phyloP scores from a whole-genome alignment of 92 coral and sea anemone species.

The Epizoanthus illoricatus region DNA sequence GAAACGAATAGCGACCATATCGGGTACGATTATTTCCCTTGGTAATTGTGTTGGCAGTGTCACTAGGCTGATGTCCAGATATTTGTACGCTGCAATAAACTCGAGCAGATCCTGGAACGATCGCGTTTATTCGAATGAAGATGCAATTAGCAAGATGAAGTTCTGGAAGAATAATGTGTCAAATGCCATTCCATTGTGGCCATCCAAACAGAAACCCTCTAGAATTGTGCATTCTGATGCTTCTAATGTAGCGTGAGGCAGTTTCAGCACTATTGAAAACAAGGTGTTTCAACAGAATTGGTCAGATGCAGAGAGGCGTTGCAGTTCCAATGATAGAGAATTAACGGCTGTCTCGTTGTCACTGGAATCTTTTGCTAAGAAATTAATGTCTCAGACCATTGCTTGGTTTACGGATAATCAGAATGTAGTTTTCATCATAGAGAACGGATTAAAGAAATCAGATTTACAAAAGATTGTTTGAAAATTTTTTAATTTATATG shows the following conservation, averaged over 20 bases:
- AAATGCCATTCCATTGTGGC: too few species aligned
- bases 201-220: too few species aligned
- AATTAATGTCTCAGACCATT: constrained; percentile 16
- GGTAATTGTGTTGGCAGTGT: too few species aligned
- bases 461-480: constrained; percentile 17
- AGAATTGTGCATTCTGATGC: neutral
- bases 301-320: constrained; percentile 12
- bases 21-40: too few species aligned
- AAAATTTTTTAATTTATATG: neutral
- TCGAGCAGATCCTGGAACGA: too few species aligned
- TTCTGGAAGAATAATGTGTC: too few species aligned
- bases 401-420: constrained; percentile 49
- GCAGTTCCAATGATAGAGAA: constrained; percentile 23
- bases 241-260: constrained; percentile 27
- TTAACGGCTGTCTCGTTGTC: constrained; percentile 14
- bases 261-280: constrained; percentile 15
- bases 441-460: constrained; percentile 28
- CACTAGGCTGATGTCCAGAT: too few species aligned
- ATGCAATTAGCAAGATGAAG: too few species aligned
- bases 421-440: constrained; percentile 30
- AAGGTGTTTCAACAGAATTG: constrained; percentile 30
- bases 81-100: too few species aligned
- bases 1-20: too few species aligned
- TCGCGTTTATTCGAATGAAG: too few species aligned
- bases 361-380: neutral